phyloP scores from a whole-genome alignment of 2,888 invertebrate species.

The Hedychridium roseum region DNA sequence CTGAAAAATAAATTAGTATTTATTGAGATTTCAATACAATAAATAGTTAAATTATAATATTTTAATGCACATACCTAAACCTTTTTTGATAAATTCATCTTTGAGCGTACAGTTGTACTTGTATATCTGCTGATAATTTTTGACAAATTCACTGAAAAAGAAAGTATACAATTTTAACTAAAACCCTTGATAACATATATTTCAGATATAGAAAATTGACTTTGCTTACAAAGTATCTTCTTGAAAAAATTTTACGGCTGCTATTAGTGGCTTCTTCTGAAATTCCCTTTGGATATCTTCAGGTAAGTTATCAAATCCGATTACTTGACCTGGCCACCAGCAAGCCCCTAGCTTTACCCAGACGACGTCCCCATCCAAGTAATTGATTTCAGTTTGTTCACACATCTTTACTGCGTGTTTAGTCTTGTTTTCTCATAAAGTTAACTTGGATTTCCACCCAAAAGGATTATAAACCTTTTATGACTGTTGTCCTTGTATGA shows the following conservation, averaged over 20 bases:
- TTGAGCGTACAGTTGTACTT: slow-evolving; percentile 82
- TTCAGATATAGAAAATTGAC: not conserved
- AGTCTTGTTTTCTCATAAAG: slow-evolving; percentile 11
- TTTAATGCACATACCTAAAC: slow-evolving; percentile 73
- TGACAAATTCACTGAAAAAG: slow-evolving; percentile 81
- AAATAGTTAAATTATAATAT: not conserved
- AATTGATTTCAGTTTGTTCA: slow-evolving; percentile 74
- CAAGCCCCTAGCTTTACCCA: slow-evolving; percentile 84
- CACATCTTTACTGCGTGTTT: slow-evolving; percentile 67
- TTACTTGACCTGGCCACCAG: slow-evolving; percentile 89
- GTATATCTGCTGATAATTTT: slow-evolving; percentile 74
- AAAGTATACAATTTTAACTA: slow-evolving; percentile 27
- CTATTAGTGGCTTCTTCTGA: slow-evolving; percentile 75
- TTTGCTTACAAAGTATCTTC: slow-evolving; percentile 82
- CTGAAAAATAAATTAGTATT: slow-evolving; percentile 60
- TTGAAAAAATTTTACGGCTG: slow-evolving; percentile 85
- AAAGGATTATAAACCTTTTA: slow-evolving; percentile 4
- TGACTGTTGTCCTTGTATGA: slow-evolving; percentile 4
- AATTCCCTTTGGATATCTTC: slow-evolving; percentile 73
- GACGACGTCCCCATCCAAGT: slow-evolving; percentile 80
- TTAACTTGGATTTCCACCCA: not conserved
- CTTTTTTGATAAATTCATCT: slow-evolving; percentile 83
- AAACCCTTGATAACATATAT: no score
- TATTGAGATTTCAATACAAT: slow-evolving; percentile 2
- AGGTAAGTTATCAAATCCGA: slow-evolving; percentile 70